Evolutionary conservation across 2,888 invertebrate species (phyloP), one percentile per base, ranked within the genome.

Genomic region (Himalopsyche kuldschensis): DNA sequence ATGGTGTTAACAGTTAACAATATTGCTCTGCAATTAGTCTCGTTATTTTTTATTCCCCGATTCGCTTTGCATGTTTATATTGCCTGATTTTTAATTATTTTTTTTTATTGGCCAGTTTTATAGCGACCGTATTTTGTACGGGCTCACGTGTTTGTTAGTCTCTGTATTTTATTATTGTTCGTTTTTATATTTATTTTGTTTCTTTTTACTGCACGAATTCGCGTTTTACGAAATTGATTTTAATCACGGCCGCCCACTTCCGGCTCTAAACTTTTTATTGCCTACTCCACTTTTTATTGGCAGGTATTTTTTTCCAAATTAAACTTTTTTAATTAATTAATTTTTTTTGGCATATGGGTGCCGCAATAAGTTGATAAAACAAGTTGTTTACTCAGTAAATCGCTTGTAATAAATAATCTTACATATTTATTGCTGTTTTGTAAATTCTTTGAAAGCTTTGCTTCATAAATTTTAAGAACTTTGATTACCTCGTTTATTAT

Each of bases 31-130:
- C 55, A 55, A 55, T 55, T 55, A 55, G 24, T 20, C 63, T 81
- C 79, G 75, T 83, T 69, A 24, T 32, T 75, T 55, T 79, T 75
- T 82, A 41, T 30, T n/a, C 83, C 75, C 47, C 20, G 27, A 47
- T 69, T 82, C 76, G 81, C 77, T 78, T 35, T 84, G 55, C 55
- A 82, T 77, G 77, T 83, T 85, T 79, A 81, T 82, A 82, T 80
- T 82, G 79, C 76, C 76, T 77, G 80, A 69, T 31, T 32, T 20
- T 78, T 24, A 41, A 41, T 78, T 78, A n/a, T 78, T 35, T 63
- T 35, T 82, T 82, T 78, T 78, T 69, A 69, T 41, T 78, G 20
- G 55, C 55, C 55, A 24, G n/a, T 55, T 55, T 55, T 55, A 55
- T 20, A 20, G 55, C 55, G 55, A n/a, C 55, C 55, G 78, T 75